Percentiles rank a stretch among this genome's conserved stretches.
These are phyloP conservation scores for Tinamus guttatus DNA, from an alignment of 2,113 vertebrate genomes.

Conservation along the genomic window DNA sequence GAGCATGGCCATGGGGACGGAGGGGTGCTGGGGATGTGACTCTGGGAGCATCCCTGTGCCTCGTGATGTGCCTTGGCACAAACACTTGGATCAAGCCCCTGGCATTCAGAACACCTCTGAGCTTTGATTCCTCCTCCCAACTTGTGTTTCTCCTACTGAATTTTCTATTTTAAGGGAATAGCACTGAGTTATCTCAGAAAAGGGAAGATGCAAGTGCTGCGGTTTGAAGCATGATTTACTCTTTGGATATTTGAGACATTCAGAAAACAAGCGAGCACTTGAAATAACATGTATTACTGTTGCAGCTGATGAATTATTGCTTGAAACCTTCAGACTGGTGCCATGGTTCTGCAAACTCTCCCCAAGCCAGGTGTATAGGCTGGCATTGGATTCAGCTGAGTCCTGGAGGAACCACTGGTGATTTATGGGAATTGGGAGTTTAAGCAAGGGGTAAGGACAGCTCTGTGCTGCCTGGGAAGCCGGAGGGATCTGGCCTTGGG, in stretches of 20 bases:
- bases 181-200: neutral
- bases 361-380: neutral
- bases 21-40: neutral
- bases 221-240: neutral
- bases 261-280: constrained; percentile 22
- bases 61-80: neutral
- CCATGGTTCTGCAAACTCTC: neutral
- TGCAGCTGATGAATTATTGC: neutral
- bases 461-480: neutral
- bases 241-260: neutral
- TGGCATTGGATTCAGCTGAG: neutral
- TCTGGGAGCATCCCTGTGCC: neutral
- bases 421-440: neutral
- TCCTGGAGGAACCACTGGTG: neutral
- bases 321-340: neutral
- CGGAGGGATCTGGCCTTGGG: neutral
- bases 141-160: neutral
- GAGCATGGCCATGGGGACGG: fast-evolving
- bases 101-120: neutral
- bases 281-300: constrained; percentile 13
- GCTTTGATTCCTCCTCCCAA: neutral
- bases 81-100: neutral
- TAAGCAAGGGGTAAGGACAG: neutral
- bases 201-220: neutral
- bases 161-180: constrained; percentile 33